Conservation (phyloP, 2,888 invertebrate species). For the Drosophila mulleri region DNA sequence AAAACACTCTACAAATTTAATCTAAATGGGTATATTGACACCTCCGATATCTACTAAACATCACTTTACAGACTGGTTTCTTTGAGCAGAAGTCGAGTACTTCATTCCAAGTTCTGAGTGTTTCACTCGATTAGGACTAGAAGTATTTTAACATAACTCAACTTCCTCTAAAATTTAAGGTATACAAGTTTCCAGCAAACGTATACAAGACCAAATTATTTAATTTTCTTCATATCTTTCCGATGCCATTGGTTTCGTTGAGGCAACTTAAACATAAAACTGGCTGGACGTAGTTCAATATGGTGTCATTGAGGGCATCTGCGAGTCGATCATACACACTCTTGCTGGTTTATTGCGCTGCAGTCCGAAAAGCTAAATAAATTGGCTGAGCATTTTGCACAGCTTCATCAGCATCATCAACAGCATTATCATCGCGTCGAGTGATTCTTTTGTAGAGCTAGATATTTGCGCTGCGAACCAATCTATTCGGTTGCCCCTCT, state of each 20-base stretch:
- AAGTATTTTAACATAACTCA: not conserved
- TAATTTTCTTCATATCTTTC: not conserved
- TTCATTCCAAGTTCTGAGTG: no score
- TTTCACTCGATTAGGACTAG: no score
- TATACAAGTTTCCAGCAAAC: no score
- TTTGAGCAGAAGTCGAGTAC: not conserved
- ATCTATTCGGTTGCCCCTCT: slow-evolving; percentile 6
- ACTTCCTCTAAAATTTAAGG: not conserved
- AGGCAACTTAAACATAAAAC: not conserved
- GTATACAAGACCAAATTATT: not conserved
- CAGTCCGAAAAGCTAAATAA: slow-evolving; percentile 55
- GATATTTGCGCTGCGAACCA: slow-evolving; percentile 26
- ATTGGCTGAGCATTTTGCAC: slow-evolving; percentile 70
- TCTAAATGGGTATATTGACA: not conserved
- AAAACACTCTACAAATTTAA: not conserved
- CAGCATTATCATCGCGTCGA: slow-evolving; percentile 12
- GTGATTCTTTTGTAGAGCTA: slow-evolving; percentile 25
- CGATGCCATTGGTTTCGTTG: not conserved
- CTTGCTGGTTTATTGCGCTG: slow-evolving; percentile 32
- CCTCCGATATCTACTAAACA: no score
- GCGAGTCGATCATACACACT: not conserved
- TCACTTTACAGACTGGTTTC: no score
- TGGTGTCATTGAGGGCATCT: not conserved
- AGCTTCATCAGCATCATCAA: slow-evolving; percentile 11
- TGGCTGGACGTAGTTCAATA: no score